phyloP scores from a whole-genome alignment of 2,888 invertebrate species.

The Theodoxus fluviatilis region DNA sequence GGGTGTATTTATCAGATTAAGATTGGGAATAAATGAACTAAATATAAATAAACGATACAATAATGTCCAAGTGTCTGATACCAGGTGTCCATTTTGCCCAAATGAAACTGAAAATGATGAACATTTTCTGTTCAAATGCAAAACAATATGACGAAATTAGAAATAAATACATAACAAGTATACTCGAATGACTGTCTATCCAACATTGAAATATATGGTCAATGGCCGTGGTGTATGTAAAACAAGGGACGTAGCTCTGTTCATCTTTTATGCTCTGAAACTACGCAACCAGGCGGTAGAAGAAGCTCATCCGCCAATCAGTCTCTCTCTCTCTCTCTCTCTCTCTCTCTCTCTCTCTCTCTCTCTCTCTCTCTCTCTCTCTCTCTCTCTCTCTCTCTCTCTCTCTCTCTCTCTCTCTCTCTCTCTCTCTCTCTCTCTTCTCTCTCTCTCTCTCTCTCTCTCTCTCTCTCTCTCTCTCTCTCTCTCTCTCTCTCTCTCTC shows the following conservation, averaged over 20 bases:
- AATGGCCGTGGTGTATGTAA: too few relatives aligned
- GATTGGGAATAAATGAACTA: too few relatives aligned
- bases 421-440: not conserved
- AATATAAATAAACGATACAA: too few relatives aligned
- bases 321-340: not conserved
- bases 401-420: not conserved
- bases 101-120: too few relatives aligned
- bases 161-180: too few relatives aligned
- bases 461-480: conserved; percentile 25
- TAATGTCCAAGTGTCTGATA: too few relatives aligned
- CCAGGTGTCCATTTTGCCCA: too few relatives aligned
- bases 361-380: conserved; percentile 23
- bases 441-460: conserved; percentile 13
- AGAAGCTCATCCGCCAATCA: not conserved
- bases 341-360: conserved; percentile 22
- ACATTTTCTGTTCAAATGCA: too few relatives aligned
- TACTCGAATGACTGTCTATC: too few relatives aligned
- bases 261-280: not conserved
- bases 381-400: conserved; percentile 26
- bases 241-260: not conserved
- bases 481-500: conserved; percentile 17
- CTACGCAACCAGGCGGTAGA: not conserved
- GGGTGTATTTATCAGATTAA: too few relatives aligned
- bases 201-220: too few relatives aligned
- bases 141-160: too few relatives aligned